Percentiles rank a stretch among this genome's conserved stretches.
These are phyloP conservation scores for Vanessa cardui DNA, from an alignment of 2,888 invertebrate species.

Conservation along the genomic window DNA sequence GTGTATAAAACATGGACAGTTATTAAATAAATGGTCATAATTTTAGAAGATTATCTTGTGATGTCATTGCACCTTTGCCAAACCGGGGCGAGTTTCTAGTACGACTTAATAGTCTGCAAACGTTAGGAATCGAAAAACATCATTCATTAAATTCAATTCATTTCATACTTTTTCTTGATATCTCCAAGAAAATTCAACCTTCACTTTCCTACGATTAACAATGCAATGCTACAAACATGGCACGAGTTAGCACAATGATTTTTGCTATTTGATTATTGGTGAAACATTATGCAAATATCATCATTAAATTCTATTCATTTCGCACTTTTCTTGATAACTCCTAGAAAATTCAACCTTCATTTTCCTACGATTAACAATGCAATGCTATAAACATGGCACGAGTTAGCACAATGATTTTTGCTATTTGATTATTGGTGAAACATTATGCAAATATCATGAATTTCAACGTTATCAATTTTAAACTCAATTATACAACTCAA, in stretches of 20 bases:
- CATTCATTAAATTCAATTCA: no score
- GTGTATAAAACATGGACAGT: no score
- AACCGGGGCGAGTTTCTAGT: no score
- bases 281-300: constrained; percentile 30
- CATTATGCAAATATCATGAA: constrained; percentile 35
- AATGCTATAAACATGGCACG: background rate
- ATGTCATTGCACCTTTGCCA: no score
- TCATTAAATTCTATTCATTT: no score
- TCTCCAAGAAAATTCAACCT: background rate
- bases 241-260: background rate
- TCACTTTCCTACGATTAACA: background rate
- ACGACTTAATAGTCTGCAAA: no score
- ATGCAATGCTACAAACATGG: background rate
- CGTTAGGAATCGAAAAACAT: no score
- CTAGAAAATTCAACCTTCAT: no score
- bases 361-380: background rate
- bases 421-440: constrained; percentile 1
- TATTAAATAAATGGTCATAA: no score
- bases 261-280: background rate
- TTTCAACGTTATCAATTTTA: constrained; percentile 35
- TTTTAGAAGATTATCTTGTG: no score
- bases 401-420: background rate
- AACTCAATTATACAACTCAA: constrained; percentile 35
- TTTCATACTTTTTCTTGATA: background rate
- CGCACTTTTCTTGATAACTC: no score